phyloP scores from a whole-genome alignment of 2,888 invertebrate genomes.

The Phrixothrix hirtus region DNA sequence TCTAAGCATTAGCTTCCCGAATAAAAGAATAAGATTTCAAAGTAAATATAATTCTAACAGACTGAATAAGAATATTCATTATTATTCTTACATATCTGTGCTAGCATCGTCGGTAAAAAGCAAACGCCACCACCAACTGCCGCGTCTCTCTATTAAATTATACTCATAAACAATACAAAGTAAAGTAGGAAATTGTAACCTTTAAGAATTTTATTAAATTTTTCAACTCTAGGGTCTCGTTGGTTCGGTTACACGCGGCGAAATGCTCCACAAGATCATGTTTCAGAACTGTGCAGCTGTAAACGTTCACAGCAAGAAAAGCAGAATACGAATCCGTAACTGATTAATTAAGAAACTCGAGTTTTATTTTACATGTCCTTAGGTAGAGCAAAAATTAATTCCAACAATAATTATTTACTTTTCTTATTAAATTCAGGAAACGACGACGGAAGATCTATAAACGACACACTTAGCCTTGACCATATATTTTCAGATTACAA shows the following conservation, averaged over 20 bases:
- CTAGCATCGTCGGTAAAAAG: slow-evolving; percentile 13
- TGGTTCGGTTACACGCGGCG: slow-evolving; percentile 3
- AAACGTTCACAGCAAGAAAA: slow-evolving; percentile 9
- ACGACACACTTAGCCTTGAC: slow-evolving; percentile 10
- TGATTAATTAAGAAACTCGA: slow-evolving; percentile 6
- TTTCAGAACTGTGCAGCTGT: slow-evolving; percentile 8
- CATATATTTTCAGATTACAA: slow-evolving; percentile 13
- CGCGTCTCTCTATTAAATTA: slow-evolving; percentile 10
- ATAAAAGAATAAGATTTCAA: slow-evolving; percentile 25
- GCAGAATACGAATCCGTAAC: slow-evolving; percentile 6
- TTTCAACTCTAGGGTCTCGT: slow-evolving; percentile 9
- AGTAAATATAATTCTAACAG: slow-evolving; percentile 36
- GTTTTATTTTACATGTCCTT: too few relatives aligned
- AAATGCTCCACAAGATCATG: slow-evolving; percentile 12
- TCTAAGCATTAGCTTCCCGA: slow-evolving; percentile 31
- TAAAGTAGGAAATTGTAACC: slow-evolving; percentile 11
- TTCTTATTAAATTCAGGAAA: too few relatives aligned
- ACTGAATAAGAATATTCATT: slow-evolving; percentile 19
- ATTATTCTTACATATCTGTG: slow-evolving; percentile 9
- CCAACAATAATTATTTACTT: too few relatives aligned
- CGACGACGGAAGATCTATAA: too few relatives aligned
- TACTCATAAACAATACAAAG: slow-evolving; percentile 9
- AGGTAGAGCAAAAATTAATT: too few relatives aligned
- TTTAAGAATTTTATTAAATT: slow-evolving; percentile 17
- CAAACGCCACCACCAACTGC: slow-evolving; percentile 2